Evolutionary conservation across 2,113 vertebrate genomes (phyloP), one percentile per base, ranked within the genome.

Genomic region (Barnardius zonarius): DNA sequence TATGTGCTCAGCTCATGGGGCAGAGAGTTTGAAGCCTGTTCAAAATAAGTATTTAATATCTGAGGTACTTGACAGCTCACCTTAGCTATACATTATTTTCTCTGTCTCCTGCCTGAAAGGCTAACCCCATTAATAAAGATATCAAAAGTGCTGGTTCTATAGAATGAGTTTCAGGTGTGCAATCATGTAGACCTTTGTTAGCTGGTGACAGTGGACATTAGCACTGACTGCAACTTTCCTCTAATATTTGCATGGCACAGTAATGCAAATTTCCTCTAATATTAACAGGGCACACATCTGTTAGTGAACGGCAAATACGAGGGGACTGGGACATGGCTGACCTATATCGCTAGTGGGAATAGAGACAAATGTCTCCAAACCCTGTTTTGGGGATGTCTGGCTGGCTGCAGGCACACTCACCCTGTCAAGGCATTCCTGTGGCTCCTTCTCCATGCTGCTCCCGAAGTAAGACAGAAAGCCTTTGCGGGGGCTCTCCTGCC

Each of bases 401-500:
- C 67, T 41, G 48, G 30, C 67, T 13, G 44, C 51, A 14, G 59
- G 54, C 37, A 44, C 37, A 1, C 12, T 6, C 5, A 1, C 14
- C 49, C 22, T 20, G 19, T 2, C 18, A 1, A 13, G 63, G 25
- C 13, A 6, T 43, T n/a, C 33, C 39, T 17, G 33, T 33, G 14
- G 37, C 44, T 37, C 31, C 11, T 17, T 33, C 25, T 51, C 22
- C 2, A n/a, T 1, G 24, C 52, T 1, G 24, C 52, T 37, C 33
- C n/a, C 2, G 12, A 13, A 5, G 24, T 1, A 27, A 33, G 39
- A n/a, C 4, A 3, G 49, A 7, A 49, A 28, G 18, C 44, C 70
- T 17, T 3, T 2, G 28, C 0, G 0, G 30, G 20, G n/a, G 17
- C 6, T 48, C 46, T 35, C 25, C 59, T 31, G 31, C 51, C 61